Evolutionary conservation across 2,113 vertebrate species (phyloP).

Genomic region (Cyanoderma ruficeps): DNA sequence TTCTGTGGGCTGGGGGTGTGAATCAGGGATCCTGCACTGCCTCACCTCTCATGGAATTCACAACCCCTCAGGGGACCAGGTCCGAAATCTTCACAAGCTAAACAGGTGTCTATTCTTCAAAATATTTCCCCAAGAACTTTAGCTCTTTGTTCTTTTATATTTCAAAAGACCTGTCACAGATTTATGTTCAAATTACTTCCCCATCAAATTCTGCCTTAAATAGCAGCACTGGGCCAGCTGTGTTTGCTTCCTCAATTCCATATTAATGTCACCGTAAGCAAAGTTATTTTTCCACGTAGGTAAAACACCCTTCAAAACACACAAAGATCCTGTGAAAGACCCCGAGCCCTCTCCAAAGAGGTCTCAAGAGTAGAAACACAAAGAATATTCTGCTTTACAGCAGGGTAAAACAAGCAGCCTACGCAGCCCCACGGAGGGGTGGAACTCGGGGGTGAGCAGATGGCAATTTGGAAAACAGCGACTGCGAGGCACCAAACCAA

Average conservation of each 20-base stretch:
- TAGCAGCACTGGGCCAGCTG: neutral
- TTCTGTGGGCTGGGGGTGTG: neutral
- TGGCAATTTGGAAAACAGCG: neutral
- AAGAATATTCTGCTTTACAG: neutral
- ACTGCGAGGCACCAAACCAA: neutral
- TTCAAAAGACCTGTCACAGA: neutral
- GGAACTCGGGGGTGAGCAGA: neutral
- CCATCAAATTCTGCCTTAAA: conserved; percentile 13
- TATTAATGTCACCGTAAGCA: neutral
- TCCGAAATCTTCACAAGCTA: neutral
- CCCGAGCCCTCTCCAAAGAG: neutral
- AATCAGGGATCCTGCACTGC: neutral
- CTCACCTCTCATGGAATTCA: neutral
- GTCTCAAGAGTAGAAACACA: neutral
- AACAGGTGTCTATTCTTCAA: neutral
- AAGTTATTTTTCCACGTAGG: neutral
- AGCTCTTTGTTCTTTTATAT: neutral
- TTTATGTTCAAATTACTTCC: neutral
- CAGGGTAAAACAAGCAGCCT: neutral
- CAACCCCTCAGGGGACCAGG: neutral
- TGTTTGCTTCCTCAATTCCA: neutral
- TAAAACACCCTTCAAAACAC: neutral
- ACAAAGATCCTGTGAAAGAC: neutral
- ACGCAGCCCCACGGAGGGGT: neutral
- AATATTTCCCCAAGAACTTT: neutral